Percentiles rank a stretch among this genome's conserved stretches.
These are phyloP conservation scores for Pterocles burchelli DNA, from an alignment of 2,113 vertebrate species.

Conservation along the genomic window DNA sequence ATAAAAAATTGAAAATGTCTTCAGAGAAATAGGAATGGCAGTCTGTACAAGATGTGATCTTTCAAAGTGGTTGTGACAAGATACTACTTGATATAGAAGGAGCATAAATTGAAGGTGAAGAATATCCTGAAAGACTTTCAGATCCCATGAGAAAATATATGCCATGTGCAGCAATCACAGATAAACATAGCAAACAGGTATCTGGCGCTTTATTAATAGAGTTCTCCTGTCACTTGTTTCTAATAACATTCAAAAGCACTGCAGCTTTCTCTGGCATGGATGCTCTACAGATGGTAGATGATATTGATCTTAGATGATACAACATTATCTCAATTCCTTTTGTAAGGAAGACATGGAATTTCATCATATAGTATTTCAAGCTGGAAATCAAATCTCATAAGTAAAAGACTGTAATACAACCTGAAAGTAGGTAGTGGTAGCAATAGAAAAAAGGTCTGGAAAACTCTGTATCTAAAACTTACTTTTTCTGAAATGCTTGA, in stretches of 20 bases:
- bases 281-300: not conserved
- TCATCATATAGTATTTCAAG: not conserved
- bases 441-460: not conserved
- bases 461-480: not conserved
- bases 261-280: not conserved
- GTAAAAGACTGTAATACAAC: not conserved
- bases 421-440: not conserved
- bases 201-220: not conserved
- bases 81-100: not conserved
- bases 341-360: not conserved
- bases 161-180: not conserved
- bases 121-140: not conserved
- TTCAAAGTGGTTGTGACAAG: not conserved
- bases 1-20: not conserved
- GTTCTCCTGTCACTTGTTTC: not conserved
- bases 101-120: not conserved
- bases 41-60: not conserved
- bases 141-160: not conserved
- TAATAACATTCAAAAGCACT: not conserved
- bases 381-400: not conserved
- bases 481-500: not conserved
- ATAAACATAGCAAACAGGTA: not conserved
- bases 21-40: not conserved
- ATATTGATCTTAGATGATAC: not conserved
- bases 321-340: not conserved